Evolutionary conservation across 1,140 invertebrate genomes (phyloP).

Genomic region (Platyscapa corneri): DNA sequence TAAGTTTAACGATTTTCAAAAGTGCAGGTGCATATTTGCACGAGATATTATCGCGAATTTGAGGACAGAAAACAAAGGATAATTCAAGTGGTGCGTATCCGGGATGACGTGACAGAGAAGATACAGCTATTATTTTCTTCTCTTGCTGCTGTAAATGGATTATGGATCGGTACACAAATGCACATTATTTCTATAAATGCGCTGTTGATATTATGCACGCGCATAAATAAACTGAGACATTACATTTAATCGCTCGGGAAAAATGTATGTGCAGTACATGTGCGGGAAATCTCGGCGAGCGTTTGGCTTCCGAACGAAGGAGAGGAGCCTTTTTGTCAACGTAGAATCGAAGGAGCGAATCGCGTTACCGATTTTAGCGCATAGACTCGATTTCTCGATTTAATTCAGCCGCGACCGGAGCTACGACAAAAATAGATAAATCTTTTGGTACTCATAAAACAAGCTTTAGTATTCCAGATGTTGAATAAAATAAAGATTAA

Average conservation of each 20-base stretch:
- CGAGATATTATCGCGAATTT: neutral
- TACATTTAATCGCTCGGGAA: neutral
- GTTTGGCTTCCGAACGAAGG: neutral
- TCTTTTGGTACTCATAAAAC: conserved; percentile 37
- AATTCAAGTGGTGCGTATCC: neutral
- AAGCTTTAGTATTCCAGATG: conserved; percentile 40
- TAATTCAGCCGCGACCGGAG: conserved; percentile 12
- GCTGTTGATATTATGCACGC: neutral
- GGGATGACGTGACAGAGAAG: neutral
- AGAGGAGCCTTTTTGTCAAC: conserved; percentile 22
- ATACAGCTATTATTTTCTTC: neutral
- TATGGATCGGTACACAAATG: neutral
- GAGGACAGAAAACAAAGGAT: neutral
- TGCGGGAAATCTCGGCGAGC: neutral
- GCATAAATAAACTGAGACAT: neutral
- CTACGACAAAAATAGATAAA: conserved; percentile 40
- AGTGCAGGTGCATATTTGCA: too few species aligned
- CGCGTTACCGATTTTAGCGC: neutral
- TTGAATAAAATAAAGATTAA: conserved; percentile 50
- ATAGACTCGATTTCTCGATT: conserved; percentile 2
- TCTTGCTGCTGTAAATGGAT: neutral
- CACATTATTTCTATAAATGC: conserved; percentile 16
- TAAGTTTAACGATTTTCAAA: too few species aligned
- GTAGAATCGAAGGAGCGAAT: neutral
- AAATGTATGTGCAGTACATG: neutral